These are phyloP conservation scores for Hemicordylus capensis DNA, from an alignment of 2,113 vertebrate species.

Conservation along the genomic window DNA sequence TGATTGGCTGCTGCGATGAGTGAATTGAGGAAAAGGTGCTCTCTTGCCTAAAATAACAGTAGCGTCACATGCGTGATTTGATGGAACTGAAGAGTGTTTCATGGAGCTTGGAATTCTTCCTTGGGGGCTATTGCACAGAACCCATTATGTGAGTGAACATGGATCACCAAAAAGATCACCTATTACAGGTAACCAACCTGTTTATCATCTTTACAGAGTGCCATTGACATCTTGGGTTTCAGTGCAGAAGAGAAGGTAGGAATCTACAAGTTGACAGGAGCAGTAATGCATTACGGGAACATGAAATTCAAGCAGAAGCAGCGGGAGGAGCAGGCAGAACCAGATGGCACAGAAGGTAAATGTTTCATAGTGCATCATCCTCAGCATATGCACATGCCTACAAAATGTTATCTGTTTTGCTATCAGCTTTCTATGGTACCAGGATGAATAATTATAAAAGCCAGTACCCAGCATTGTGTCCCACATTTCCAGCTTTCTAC, in stretches of 20 bases:
- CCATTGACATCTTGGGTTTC: constrained; percentile 81
- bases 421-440: not conserved
- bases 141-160: too few relatives aligned
- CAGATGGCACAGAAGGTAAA: constrained; percentile 77
- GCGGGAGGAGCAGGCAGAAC: constrained; percentile 76
- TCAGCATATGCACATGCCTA: not conserved
- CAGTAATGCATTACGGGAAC: constrained; percentile 81
- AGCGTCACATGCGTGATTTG: too few relatives aligned
- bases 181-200: too few relatives aligned
- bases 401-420: not conserved
- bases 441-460: not conserved
- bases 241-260: constrained; percentile 75
- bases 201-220: too few relatives aligned
- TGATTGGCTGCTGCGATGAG: too few relatives aligned
- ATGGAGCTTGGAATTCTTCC: too few relatives aligned
- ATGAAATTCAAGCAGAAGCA: constrained; percentile 85
- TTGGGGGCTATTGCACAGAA: too few relatives aligned
- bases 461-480: not conserved
- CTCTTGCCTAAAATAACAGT: too few relatives aligned
- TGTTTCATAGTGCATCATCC: not conserved
- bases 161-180: too few relatives aligned
- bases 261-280: constrained; percentile 81
- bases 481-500: too few relatives aligned
- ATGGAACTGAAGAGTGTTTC: too few relatives aligned
- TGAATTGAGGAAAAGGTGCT: too few relatives aligned